Base-by-base conservation (phyloP, 2,888 invertebrate species). In the Pocota personata region DNA sequence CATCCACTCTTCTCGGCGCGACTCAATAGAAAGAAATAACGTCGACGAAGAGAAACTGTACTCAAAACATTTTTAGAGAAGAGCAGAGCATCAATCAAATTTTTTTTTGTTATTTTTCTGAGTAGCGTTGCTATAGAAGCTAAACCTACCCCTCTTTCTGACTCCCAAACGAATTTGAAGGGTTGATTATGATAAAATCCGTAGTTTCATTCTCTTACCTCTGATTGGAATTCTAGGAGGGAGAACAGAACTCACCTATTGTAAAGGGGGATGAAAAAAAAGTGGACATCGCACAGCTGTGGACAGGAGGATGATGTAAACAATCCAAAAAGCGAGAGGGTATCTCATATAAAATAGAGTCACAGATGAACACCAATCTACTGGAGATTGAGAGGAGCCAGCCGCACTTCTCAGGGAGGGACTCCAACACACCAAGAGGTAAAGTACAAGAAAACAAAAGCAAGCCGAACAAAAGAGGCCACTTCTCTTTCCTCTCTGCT, bases 401-500 rank as follows among this genome's bases (percentile, higher is more conserved):
- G 21, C 8, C 60, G 30, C 35, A 62, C 77, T 83, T 78, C 83
- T 83, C 83, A 78, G 67, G 46, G 83, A 71, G 83, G 55, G 58
- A 84, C 75, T 52, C 40, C 35, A 73, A 78, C 40, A 72, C 76
- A 80, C 71, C 60, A 76, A 86, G 62, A 37, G 27, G n/a, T n/a
- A n/a, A 76, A 64, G 66, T 52, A 79, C 40, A 83, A 79, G 76
- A 76, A 86, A 72, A 72, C 62, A 79, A 79, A 79, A 80, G 66
- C 50, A 66, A 67, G 32, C 50, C 57, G 19, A 72, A 64, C 80
- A 82, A 86, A 84, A 86, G 86, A 86, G 86, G 86, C 76, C 82
- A 82, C 86, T 86, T 86, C 86, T 86, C 86, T 86, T 86, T 86
- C 86, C 86, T 86, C 86, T 86, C 86, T 77, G 60, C 21, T 71